Evolutionary conservation across 1,140 invertebrate genomes (phyloP), one percentile per base, ranked within the genome.

Genomic region (Brachionus plicatilis): DNA sequence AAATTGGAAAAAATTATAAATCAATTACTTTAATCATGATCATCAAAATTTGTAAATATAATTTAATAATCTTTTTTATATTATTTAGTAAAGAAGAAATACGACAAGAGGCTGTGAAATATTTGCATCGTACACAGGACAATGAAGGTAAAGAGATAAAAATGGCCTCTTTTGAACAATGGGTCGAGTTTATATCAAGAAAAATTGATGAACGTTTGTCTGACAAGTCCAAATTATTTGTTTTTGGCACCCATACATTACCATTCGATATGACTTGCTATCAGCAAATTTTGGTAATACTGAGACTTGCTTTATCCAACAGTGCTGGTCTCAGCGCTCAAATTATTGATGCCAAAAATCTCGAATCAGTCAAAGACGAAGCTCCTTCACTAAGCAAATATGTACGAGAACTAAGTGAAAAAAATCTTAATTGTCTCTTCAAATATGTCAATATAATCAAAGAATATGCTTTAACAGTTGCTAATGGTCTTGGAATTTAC

Each of bases 41-140:
- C n/a, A n/a, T n/a, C n/a, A n/a, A n/a, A n/a, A n/a, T n/a, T n/a
- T n/a, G n/a, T n/a, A n/a, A n/a, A n/a, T n/a, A n/a, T n/a, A n/a
- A n/a, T n/a, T n/a, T n/a, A n/a, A 24, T 24, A 1, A 24, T 24
- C 24, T 24, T 24, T 24, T 24, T 24, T 24, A n/a, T 24, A 24
- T 24, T 24, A 1, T 24, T 1, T 1, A 24, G 93, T 33, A 94
- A 94, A 89, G 93, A 93, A 84, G 94, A 95, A 87, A 92, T 95
- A 7, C 92, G 92, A 84, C 89, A 90, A 14, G 93, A 94, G 90
- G 93, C 94, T 14, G 88, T 92, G 53, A 93, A 93, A 90, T 91
- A 92, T 85, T 87, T 94, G 1, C 94, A 94, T 90, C 72, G 87
- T 89, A 24, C 66, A 84, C 80, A 90, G 88, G 89, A 92, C 84